phyloP scores from a whole-genome alignment of 2,113 vertebrate genomes.

The Heloderma charlesbogerti region DNA sequence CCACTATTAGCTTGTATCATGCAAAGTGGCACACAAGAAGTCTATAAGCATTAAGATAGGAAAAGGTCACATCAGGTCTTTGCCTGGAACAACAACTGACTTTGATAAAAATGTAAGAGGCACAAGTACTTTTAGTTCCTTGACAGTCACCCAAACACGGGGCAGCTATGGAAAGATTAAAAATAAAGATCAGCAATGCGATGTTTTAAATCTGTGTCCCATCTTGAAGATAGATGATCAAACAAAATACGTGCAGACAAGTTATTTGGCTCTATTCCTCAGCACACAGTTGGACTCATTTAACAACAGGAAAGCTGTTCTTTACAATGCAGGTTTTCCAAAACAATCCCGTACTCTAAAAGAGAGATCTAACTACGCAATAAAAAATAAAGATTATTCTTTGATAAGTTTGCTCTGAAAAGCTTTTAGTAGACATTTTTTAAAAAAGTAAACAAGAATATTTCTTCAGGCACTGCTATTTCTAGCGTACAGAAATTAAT shows the following conservation, averaged over 20 bases:
- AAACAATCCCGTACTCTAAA: conserved; percentile 35
- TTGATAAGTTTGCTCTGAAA: conserved; percentile 10
- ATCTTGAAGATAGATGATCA: neutral
- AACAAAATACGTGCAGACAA: conserved; percentile 32
- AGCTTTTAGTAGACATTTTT: conserved; percentile 25
- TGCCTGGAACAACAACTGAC: conserved; percentile 31
- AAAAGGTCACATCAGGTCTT: conserved; percentile 12
- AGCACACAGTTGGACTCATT: neutral
- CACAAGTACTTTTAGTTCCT: neutral
- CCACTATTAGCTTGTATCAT: neutral
- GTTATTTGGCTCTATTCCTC: conserved; percentile 36
- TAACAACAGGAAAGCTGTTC: conserved; percentile 15
- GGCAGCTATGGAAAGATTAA: conserved; percentile 29
- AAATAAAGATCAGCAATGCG: conserved; percentile 25
- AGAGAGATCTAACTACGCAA: neutral
- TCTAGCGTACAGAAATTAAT: neutral
- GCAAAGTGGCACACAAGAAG: rapidly evolving
- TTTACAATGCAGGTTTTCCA: conserved; percentile 41
- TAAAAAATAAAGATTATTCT: conserved; percentile 35
- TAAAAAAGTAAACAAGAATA: conserved; percentile 22
- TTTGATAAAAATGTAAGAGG: conserved; percentile 31
- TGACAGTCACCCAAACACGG: conserved; percentile 42
- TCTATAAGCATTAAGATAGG: neutral
- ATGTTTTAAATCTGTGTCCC: conserved; percentile 25
- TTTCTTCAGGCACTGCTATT: conserved; percentile 26